Percentiles rank a stretch among this genome's conserved stretches.
Conservation (phyloP, 1,140 invertebrate genomes). For the Drosophila takahashii region DNA sequence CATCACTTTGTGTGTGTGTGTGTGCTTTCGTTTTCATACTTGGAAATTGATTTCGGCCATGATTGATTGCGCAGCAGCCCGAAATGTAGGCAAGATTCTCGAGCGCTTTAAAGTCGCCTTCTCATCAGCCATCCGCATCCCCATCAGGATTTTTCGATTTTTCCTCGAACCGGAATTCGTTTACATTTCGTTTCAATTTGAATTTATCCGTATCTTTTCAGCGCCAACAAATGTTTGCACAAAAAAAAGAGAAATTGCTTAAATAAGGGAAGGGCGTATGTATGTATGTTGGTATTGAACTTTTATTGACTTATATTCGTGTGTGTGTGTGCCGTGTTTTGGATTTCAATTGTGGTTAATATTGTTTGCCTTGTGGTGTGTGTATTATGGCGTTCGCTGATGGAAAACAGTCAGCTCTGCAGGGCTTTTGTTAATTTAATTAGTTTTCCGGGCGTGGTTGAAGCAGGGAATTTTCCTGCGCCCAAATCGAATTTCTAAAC, state of each 20-base stretch:
- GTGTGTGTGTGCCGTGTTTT: conserved; percentile 30
- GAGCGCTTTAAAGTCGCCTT: conserved; percentile 29
- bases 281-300: conserved; percentile 33
- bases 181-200: conserved; percentile 77
- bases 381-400: conserved; percentile 15
- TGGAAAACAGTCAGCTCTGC: conserved; percentile 16
- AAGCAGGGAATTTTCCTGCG: not conserved
- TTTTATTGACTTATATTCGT: conserved; percentile 65
- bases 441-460: conserved; percentile 32
- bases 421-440: conserved; percentile 64
- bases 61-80: conserved; percentile 74
- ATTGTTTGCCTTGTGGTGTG: conserved; percentile 53
- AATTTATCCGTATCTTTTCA: conserved; percentile 45
- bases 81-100: conserved; percentile 61
- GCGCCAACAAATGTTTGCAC: conserved; percentile 40
- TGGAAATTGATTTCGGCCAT: conserved; percentile 79
- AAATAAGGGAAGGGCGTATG: not conserved
- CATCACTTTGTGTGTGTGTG: not conserved
- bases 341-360: conserved; percentile 59
- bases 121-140: conserved; percentile 2
- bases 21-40: conserved; percentile 32
- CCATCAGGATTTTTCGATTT: conserved; percentile 7
- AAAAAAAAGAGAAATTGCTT: conserved; percentile 28
- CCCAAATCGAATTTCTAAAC: not conserved
- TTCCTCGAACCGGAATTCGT: conserved; percentile 36